A percentile compares a stretch with the other conserved stretches of the same genome.
phyloP scores from a whole-genome alignment of 2,797 vertebrate genomes.

The Mormyrus hasselquistii region DNA sequence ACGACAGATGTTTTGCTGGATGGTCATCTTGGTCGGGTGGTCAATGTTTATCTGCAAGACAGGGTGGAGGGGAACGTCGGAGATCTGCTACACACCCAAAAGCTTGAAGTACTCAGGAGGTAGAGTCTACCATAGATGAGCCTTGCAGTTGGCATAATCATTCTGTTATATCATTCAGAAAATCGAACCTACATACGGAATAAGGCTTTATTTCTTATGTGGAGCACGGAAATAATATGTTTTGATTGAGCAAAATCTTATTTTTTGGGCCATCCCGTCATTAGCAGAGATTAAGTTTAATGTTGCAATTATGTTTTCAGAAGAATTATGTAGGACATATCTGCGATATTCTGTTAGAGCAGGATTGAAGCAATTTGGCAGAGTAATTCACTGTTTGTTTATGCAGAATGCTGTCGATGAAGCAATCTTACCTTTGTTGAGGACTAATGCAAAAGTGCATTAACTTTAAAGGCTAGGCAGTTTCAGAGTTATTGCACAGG shows the following conservation, averaged over 20 bases:
- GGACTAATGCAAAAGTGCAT: background rate
- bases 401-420: background rate
- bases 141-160: background rate
- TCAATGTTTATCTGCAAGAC: slow-evolving; percentile 84
- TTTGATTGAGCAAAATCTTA: background rate
- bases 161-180: background rate
- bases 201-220: background rate
- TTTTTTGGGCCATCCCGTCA: background rate
- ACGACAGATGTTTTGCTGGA: slow-evolving; percentile 58
- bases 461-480: background rate
- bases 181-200: background rate
- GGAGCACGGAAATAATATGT: background rate
- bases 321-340: background rate
- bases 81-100: background rate
- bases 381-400: background rate
- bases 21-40: slow-evolving; percentile 73
- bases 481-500: background rate
- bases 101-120: too few relatives aligned
- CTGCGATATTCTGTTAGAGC: background rate
- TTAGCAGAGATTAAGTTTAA: background rate
- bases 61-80: background rate
- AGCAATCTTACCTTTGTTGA: background rate
- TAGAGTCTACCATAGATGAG: background rate
- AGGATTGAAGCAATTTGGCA: background rate
- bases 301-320: background rate